Base-by-base conservation (phyloP, 2,113 vertebrate species). In the Platanista minor region DNA sequence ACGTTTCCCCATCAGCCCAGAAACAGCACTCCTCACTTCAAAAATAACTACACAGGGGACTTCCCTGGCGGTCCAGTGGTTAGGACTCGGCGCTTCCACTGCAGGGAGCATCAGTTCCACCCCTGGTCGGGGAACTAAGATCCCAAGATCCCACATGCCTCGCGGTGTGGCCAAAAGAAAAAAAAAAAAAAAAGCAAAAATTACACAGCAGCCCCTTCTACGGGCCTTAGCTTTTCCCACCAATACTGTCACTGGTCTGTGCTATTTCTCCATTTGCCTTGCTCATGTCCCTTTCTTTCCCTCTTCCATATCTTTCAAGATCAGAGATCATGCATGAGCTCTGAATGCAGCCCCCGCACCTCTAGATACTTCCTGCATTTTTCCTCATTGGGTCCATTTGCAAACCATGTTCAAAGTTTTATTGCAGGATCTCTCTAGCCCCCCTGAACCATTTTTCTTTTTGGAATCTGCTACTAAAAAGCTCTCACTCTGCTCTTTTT, bases 211-310 rank as follows among this genome's bases (percentile, higher is more conserved):
- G 43, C 9, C 49, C 27, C 27, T 52, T 67, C 27, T 2, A 10
- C 1, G 5, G 57, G 31, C 72, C 49, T 14, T 10, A 20, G 72
- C 23, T 25, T 6, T 81, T 29, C 13, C 54, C 52, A 20, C 17
- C 1, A n/a, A n/a, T 1, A 3, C 33, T 5, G 49, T 7, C 59
- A 12, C 67, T 14, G 20, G 27, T 54, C 67, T 1, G 1, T 25
- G 54, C 39, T 17, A 1, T 43, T n/a, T 54, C 36, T 36, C 64
- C 5, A 12, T 3, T 33, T 15, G 31, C 43, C 84, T 84, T 39
- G 31, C 46, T 46, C 71, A 33, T 43, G 52, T 39, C 29, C 49
- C 72, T 46, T 54, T 52, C 41, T 81, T 36, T 78, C 67, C 49
- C 49, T 39, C 78, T 49, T 69, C 23, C 9, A 0, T 33, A 14